These are phyloP conservation scores for Mormyrus iriodes DNA, from an alignment of 2,113 vertebrate species.

Conservation along the genomic window DNA sequence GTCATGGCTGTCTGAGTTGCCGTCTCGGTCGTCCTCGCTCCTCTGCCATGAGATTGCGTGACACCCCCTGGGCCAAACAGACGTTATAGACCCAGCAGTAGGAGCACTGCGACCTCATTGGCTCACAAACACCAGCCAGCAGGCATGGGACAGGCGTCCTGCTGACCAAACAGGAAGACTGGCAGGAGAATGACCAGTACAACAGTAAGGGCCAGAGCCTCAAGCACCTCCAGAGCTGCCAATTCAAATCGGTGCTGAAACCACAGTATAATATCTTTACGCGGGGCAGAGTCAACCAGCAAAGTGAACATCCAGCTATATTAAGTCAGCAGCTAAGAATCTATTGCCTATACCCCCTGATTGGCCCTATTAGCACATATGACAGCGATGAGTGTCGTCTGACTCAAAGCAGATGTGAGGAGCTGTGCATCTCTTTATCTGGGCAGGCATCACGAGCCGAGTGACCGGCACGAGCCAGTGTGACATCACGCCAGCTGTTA, in stretches of 20 bases:
- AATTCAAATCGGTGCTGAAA: background rate
- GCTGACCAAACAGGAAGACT: background rate
- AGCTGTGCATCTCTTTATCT: background rate
- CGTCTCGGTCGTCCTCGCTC: background rate
- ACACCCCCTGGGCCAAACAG: background rate
- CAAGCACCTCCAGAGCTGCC: background rate
- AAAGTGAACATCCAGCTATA: background rate
- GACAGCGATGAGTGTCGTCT: background rate
- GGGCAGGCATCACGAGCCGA: constrained; percentile 6
- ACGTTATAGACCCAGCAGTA: background rate
- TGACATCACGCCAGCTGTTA: constrained; percentile 39
- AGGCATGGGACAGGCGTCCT: background rate
- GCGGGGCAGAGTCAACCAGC: background rate
- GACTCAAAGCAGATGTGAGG: constrained; percentile 14
- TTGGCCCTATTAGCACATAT: background rate
- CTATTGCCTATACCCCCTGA: background rate
- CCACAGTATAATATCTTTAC: background rate
- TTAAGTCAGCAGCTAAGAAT: background rate
- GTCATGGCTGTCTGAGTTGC: background rate
- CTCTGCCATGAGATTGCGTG: background rate
- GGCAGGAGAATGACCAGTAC: background rate
- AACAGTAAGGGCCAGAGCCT: background rate
- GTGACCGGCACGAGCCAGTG: constrained; percentile 29
- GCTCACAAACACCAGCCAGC: background rate
- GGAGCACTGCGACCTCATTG: background rate